These are phyloP conservation scores for Acleris emargana DNA, from an alignment of 2,888 invertebrate genomes.

Conservation along the genomic window DNA sequence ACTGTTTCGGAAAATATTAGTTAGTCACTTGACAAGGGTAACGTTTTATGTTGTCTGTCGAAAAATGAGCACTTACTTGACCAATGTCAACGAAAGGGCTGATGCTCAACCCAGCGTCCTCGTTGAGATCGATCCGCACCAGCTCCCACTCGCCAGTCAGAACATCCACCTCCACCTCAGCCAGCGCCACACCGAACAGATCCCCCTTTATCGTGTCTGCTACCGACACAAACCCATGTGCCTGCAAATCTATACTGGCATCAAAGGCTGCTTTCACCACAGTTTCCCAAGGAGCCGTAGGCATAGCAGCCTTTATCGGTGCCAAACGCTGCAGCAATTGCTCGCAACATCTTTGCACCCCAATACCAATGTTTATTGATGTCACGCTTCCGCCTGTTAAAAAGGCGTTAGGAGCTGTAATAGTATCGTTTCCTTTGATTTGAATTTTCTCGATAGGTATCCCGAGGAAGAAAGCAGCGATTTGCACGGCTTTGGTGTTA, in stretches of 20 bases:
- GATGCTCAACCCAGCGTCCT: slow-evolving; percentile 87
- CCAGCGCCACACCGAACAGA: slow-evolving; percentile 82
- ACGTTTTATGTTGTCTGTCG: too few relatives aligned
- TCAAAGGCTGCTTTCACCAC: slow-evolving; percentile 74
- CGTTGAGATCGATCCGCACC: slow-evolving; percentile 85
- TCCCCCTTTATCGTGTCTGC: slow-evolving; percentile 57
- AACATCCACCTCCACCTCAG: slow-evolving; percentile 89
- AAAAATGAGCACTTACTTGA: slow-evolving; percentile 66
- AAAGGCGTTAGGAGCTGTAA: slow-evolving; percentile 85
- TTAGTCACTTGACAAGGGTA: too few relatives aligned
- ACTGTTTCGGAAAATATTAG: too few relatives aligned
- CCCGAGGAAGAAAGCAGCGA: slow-evolving; percentile 85
- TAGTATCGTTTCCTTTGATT: slow-evolving; percentile 85
- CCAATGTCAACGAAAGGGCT: slow-evolving; percentile 88
- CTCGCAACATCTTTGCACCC: slow-evolving; percentile 77
- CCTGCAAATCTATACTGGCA: slow-evolving; percentile 64
- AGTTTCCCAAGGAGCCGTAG: slow-evolving; percentile 78
- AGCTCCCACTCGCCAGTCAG: slow-evolving; percentile 88
- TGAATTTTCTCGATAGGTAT: slow-evolving; percentile 85
- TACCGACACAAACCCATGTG: slow-evolving; percentile 54
- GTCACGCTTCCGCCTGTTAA: slow-evolving; percentile 87
- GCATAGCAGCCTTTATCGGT: slow-evolving; percentile 67
- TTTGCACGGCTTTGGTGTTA: slow-evolving; percentile 87
- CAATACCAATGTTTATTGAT: slow-evolving; percentile 85
- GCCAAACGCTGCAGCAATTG: slow-evolving; percentile 68